Percentiles rank a stretch among this genome's conserved stretches.
Evolutionary conservation across 2,797 vertebrate genomes (phyloP).

Genomic region (Dendrocincla fuliginosa): DNA sequence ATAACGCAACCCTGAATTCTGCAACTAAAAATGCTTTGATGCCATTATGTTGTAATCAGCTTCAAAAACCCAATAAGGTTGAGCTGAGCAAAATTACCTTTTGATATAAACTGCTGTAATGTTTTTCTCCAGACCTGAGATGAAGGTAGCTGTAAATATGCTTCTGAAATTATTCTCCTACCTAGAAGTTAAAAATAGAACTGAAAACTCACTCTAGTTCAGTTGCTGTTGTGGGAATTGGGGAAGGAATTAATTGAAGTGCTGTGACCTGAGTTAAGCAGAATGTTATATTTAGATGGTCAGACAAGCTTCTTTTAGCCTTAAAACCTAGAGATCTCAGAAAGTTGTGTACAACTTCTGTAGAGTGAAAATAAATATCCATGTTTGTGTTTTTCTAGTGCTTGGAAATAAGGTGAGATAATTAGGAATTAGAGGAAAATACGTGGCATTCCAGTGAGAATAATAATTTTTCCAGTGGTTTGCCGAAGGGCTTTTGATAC

Average conservation of each 20-base stretch:
- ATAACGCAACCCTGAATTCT: neutral
- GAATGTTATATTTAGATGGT: neutral
- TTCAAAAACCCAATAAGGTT: neutral
- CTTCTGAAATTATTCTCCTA: neutral
- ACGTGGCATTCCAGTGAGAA: neutral
- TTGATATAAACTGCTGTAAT: neutral
- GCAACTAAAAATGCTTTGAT: neutral
- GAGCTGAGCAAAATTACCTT: constrained; percentile 14
- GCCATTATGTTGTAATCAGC: neutral
- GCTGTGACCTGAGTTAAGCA: neutral
- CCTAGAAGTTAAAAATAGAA: neutral
- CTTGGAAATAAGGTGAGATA: neutral
- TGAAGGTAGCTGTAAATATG: constrained; percentile 1
- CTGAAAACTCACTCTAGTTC: neutral
- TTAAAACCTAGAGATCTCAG: neutral
- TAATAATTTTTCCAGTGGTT: constrained; percentile 8
- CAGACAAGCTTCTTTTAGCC: neutral
- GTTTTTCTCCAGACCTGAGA: neutral
- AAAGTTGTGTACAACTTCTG: neutral
- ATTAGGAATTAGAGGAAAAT: neutral
- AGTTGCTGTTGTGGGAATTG: neutral
- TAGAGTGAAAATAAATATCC: neutral
- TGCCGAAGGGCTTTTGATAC: constrained; percentile 24
- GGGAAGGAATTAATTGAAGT: constrained; percentile 15
- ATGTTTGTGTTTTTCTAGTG: neutral